These are phyloP conservation scores for Meda fulgida DNA, from an alignment of 2,797 vertebrate species.

Conservation along the genomic window DNA sequence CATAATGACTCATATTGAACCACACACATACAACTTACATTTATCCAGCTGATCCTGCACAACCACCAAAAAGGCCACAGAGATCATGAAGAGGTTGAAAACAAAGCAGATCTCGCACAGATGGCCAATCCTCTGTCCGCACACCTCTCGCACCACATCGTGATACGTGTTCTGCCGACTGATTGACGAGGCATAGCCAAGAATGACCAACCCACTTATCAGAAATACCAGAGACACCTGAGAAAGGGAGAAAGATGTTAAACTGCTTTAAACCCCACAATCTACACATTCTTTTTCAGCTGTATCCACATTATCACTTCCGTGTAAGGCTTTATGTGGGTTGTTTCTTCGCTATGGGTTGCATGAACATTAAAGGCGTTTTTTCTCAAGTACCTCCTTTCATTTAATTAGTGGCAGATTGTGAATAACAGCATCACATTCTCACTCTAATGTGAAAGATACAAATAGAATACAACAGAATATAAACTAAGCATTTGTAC, in stretches of 20 bases:
- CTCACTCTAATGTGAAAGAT: constrained; percentile 67
- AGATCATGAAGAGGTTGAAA: constrained; percentile 97
- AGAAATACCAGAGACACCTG: constrained; percentile 91
- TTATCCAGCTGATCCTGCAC: constrained; percentile 96
- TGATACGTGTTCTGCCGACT: constrained; percentile 91
- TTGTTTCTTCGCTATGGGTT: neutral
- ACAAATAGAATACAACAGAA: neutral
- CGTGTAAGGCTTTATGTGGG: neutral
- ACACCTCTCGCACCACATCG: constrained; percentile 87
- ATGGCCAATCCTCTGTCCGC: constrained; percentile 82
- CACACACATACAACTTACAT: constrained; percentile 74
- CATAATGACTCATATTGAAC: neutral
- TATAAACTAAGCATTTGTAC: neutral
- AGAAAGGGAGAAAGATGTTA: neutral
- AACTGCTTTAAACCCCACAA: neutral
- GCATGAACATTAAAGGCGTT: neutral
- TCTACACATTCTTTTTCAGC: neutral
- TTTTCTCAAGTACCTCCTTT: neutral
- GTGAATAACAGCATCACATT: constrained; percentile 69
- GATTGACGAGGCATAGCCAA: constrained; percentile 87
- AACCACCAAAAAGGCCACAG: constrained; percentile 93
- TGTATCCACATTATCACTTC: neutral
- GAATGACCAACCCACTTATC: constrained; percentile 88
- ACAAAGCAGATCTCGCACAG: constrained; percentile 93
- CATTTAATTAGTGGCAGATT: constrained; percentile 69